Evolutionary conservation across 2,888 invertebrate species (phyloP), one percentile per base, ranked within the genome.

Genomic region (Epinotia ramella): DNA sequence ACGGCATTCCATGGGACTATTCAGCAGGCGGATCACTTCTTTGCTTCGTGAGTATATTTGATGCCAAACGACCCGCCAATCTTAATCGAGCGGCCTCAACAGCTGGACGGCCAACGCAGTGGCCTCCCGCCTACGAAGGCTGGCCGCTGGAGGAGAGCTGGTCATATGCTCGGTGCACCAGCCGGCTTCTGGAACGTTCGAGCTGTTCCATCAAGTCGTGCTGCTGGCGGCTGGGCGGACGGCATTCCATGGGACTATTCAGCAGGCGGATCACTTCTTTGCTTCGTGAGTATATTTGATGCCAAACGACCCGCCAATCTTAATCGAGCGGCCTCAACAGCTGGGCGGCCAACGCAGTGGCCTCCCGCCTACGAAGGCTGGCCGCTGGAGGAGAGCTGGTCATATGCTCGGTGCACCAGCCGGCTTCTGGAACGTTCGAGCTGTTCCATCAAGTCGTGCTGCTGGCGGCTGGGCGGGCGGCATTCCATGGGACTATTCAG

Each of bases 241-340:
- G 24, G 97, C 98, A 1, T 97, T 96, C 88, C 96, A 97, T 83
- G 98, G 98, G 3, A 95, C 96, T 4, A 95, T 96, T n/a, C 92
- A 95, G 56, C 95, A 96, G 77, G 97, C 97, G 0, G 95, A 95
- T 16, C 85, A 93, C 68, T 97, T 97, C 88, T 97, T 97, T 84
- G 95, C 95, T 49, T 95, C 95, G 97, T 97, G 85, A 95, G 94
- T 91, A 85, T n/a, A n/a, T n/a, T n/a, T n/a, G n/a, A n/a, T n/a
- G n/a, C n/a, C n/a, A 72, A 98, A 97, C 71, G 97, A 99, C 86
- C 99, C 99, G 0, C 96, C 97, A 3, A 95, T 99, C 73, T 90
- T 99, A 70, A 98, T 99, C 98, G 0, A 98, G 98, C 0, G 98
- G 99, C 0, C 90, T 99, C 71, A 99, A 99, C 89, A 98, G 98